Evolutionary conservation across 2,797 vertebrate genomes (phyloP).

Genomic region (Trichosurus vulpecula): DNA sequence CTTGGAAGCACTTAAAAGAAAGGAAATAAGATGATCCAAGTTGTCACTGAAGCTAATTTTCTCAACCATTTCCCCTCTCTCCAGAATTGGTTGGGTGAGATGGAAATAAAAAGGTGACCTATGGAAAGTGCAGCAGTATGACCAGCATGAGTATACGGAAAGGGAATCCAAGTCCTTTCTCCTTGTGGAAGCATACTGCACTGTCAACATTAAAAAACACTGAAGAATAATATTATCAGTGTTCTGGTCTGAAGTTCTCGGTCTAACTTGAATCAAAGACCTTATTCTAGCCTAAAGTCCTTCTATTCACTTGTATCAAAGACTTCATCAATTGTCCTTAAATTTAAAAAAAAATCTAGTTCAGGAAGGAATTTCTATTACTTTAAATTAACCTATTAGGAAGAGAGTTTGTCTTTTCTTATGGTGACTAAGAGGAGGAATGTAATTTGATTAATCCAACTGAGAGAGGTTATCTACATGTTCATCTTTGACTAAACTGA

Average conservation of each 20-base stretch:
- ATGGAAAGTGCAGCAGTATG: too few relatives aligned
- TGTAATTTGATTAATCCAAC: not conserved
- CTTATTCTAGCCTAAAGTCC: not conserved
- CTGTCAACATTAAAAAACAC: not conserved
- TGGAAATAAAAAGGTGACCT: not conserved
- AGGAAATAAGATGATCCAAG: not conserved
- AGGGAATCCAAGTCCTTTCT: not conserved
- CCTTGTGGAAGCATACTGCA: not conserved
- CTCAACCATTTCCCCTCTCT: not conserved
- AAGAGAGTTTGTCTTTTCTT: not conserved
- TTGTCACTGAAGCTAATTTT: not conserved
- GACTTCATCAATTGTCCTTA: not conserved
- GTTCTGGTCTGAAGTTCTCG: not conserved
- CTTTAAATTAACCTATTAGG: not conserved
- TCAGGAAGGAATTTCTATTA: not conserved
- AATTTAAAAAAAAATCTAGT: not conserved
- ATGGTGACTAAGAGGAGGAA: not conserved
- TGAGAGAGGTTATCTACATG: not conserved
- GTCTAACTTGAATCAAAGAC: not conserved
- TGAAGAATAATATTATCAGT: not conserved
- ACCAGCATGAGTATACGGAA: not conserved
- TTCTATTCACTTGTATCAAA: not conserved
- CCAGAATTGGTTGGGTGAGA: not conserved
- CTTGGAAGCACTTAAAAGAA: too few relatives aligned
- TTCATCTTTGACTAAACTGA: not conserved